phyloP scores from a whole-genome alignment of 2,113 vertebrate species.

The Sinosuthora webbiana region DNA sequence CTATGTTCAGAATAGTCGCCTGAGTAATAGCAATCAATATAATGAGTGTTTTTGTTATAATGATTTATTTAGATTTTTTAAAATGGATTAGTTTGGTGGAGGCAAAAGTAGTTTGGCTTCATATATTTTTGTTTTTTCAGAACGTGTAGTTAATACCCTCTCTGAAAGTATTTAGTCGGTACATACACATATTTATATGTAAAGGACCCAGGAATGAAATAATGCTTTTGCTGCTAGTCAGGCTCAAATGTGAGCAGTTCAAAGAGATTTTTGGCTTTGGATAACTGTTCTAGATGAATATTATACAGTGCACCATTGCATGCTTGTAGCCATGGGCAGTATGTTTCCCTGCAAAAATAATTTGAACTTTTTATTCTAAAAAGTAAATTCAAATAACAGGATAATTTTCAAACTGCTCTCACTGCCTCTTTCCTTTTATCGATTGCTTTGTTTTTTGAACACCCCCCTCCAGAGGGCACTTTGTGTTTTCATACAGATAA shows the following conservation, averaged over 20 bases:
- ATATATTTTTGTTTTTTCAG: background rate
- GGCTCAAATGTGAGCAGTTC: background rate
- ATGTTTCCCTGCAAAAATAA: background rate
- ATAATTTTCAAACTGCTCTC: background rate
- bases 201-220: background rate
- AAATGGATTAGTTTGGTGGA: background rate
- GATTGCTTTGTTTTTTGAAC: background rate
- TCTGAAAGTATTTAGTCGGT: background rate
- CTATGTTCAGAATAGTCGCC: background rate
- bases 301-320: background rate
- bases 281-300: background rate
- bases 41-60: background rate
- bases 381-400: background rate
- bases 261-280: background rate
- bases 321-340: background rate
- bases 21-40: background rate
- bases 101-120: background rate
- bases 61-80: fast-evolving
- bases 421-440: background rate
- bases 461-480: background rate
- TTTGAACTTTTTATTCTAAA: background rate
- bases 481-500: background rate
- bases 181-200: background rate
- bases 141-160: background rate
- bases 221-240: background rate